phyloP scores from a whole-genome alignment of 2,113 vertebrate species.

The Fregata magnificens region DNA sequence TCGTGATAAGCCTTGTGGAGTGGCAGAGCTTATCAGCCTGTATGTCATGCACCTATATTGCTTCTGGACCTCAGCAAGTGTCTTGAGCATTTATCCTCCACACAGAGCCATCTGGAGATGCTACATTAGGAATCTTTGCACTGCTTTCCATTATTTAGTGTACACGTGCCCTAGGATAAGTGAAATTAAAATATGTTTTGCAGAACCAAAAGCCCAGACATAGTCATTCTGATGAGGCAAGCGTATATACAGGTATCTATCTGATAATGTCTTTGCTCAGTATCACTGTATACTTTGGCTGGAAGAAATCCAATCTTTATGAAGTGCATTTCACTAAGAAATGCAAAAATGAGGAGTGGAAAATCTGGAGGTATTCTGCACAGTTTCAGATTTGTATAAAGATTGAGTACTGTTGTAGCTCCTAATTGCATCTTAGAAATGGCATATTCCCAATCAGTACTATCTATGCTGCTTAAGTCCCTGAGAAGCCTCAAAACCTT shows the following conservation, averaged over 20 bases:
- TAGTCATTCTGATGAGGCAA: background rate
- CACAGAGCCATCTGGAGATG: background rate
- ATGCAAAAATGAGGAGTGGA: background rate
- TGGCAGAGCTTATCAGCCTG: background rate
- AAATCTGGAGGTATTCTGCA: background rate
- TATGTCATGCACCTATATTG: background rate
- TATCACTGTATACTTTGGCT: background rate
- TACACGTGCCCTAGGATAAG: background rate
- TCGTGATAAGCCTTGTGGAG: background rate
- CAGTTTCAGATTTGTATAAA: background rate
- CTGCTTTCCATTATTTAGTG: background rate
- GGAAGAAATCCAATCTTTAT: background rate
- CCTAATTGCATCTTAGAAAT: background rate
- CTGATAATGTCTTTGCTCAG: background rate
- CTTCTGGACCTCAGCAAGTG: background rate
- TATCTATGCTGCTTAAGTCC: background rate
- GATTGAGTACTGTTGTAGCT: background rate
- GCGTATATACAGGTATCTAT: background rate
- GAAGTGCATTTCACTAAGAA: background rate
- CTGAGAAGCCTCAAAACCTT: background rate
- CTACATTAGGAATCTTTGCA: background rate
- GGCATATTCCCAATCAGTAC: background rate
- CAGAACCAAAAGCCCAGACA: background rate
- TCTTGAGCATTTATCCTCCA: background rate
- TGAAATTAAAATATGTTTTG: background rate